Evolutionary conservation across 2,888 invertebrate genomes (phyloP), one percentile per base, ranked within the genome.

Genomic region (Caenorhabditis drosophilae): DNA sequence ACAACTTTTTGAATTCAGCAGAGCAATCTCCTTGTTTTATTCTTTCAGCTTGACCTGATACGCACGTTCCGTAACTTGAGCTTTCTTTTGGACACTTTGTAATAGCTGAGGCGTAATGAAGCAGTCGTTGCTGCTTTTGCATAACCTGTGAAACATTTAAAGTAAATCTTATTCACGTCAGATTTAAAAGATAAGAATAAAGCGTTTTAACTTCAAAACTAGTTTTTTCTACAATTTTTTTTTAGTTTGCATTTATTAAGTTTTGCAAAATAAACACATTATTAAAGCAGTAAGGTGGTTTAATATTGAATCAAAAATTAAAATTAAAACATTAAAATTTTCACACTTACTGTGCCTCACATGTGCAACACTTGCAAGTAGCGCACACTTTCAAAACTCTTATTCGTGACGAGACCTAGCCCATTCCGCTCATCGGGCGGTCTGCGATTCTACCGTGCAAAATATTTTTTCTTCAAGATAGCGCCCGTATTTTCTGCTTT

Each of bases 1-100:
- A 89, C 78, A 93, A 90, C 60, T 88, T 87, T 49, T 88, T 85
- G 84, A 93, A 93, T 83, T 93, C 92, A 70, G 88, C 87, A 22
- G 87, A 86, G 83, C 93, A 93, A 79, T 89, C 89, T 83, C 89
- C 88, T 69, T 90, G 88, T 77, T 88, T 88, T 1, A 92, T 87
- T 76, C 89, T 87, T 57, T 90, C 89, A 69, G 89, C 89, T 80
- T 89, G 89, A 27, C 89, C 87, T 41, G 91, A 85, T 1, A 92
- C 91, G 84, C 93, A 93, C 49, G 88, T 87, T 0, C 92, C 92
- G 86, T 93, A 93, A 0, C 87, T 77, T 1, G 88, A 47, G 4
- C 75, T 77, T 67, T 80, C 80, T 22, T 71, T 57, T 1, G 74
- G 64, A 46, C 80, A 80, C 67, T 73, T 60, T 35, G 73, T 53